phyloP scores from a whole-genome alignment of 2,797 vertebrate genomes.

The Cossypha caffra region DNA sequence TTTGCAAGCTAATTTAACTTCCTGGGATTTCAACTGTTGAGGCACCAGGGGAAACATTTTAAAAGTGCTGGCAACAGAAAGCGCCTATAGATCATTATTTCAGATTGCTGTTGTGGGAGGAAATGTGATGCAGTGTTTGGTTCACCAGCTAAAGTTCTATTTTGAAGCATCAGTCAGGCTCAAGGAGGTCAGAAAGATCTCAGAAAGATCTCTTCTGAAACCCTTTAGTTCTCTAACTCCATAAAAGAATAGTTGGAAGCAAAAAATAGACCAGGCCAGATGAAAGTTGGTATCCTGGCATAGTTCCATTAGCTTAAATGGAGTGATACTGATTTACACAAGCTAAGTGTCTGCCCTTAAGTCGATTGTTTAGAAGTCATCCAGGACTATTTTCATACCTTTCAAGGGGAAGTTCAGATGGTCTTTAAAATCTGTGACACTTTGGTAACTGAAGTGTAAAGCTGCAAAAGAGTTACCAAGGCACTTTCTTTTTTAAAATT shows the following conservation, averaged over 20 bases:
- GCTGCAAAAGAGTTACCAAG: not conserved
- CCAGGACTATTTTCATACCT: slow-evolving; percentile 25
- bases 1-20: slow-evolving; percentile 56
- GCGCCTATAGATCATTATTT: not conserved
- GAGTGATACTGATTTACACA: not conserved
- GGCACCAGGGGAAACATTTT: not conserved
- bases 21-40: slow-evolving; percentile 35
- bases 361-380: slow-evolving; percentile 13
- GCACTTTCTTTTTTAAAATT: not conserved
- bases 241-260: not conserved
- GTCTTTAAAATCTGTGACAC: slow-evolving; percentile 2
- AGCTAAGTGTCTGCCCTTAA: not conserved
- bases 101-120: not conserved
- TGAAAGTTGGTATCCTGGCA: not conserved
- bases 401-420: not conserved
- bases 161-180: not conserved
- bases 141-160: not conserved
- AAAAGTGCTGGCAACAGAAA: not conserved
- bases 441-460: slow-evolving; percentile 4
- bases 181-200: not conserved
- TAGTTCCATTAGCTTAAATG: not conserved
- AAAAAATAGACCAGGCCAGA: not conserved
- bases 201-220: not conserved
- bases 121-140: not conserved
- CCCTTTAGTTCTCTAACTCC: not conserved